Evolutionary conservation across 2,888 invertebrate genomes (phyloP).

Genomic region (Rutpela maculata): DNA sequence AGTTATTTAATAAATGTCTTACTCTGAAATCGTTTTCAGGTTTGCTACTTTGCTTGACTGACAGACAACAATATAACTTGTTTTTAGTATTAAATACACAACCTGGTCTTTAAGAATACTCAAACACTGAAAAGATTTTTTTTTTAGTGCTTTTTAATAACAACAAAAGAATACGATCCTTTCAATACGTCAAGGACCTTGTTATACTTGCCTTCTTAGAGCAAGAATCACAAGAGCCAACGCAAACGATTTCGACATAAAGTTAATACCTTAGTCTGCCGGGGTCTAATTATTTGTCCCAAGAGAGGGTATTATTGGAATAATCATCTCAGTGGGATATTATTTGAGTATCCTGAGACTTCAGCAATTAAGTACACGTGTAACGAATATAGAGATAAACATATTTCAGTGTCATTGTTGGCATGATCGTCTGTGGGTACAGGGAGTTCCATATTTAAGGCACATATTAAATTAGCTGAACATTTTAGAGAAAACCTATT

Average conservation of each 20-base stretch:
- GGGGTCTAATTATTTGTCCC: constrained; percentile 21
- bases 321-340: constrained; percentile 19
- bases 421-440: background rate
- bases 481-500: too few relatives aligned
- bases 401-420: background rate
- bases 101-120: too few relatives aligned
- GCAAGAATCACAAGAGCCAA: background rate
- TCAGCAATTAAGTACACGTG: constrained; percentile 1
- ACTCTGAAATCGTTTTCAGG: too few relatives aligned
- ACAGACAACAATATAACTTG: too few relatives aligned
- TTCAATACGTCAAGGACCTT: background rate
- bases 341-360: constrained; percentile 4
- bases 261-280: background rate
- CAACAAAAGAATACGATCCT: too few relatives aligned
- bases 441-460: too few relatives aligned
- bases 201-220: background rate
- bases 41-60: too few relatives aligned
- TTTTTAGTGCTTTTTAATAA: too few relatives aligned
- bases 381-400: background rate
- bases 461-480: too few relatives aligned
- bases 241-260: background rate
- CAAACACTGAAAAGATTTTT: too few relatives aligned
- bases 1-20: too few relatives aligned
- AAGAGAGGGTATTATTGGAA: constrained; percentile 12
- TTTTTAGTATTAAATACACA: too few relatives aligned